phyloP scores from a whole-genome alignment of 2,113 vertebrate genomes.

The Menura novaehollandiae region DNA sequence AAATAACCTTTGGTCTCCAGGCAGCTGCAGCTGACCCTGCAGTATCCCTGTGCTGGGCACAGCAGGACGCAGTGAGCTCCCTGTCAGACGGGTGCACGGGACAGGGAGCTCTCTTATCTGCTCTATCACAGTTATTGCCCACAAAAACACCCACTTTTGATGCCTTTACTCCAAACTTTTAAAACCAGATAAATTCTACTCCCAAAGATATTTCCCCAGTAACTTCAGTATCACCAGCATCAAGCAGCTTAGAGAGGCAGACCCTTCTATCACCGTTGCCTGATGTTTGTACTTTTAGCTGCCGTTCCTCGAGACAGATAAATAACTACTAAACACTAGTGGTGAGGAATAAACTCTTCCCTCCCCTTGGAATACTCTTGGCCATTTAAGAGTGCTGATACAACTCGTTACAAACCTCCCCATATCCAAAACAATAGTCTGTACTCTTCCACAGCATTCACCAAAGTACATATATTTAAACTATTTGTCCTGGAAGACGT shows the following conservation, averaged over 20 bases:
- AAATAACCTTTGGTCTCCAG: background rate
- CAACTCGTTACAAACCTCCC: background rate
- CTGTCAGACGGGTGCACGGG: rapidly evolving
- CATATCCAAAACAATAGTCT: background rate
- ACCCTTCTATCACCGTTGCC: background rate
- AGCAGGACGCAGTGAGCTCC: background rate
- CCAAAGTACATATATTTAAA: background rate
- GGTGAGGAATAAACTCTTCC: background rate
- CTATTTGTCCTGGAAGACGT: background rate
- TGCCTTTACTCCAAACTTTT: background rate
- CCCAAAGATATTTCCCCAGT: background rate
- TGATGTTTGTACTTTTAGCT: background rate
- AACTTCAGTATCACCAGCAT: background rate
- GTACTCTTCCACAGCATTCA: background rate
- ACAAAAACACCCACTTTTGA: background rate
- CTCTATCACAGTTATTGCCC: background rate
- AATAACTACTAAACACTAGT: background rate
- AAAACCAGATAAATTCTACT: background rate
- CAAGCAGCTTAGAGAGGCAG: background rate
- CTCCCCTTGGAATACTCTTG: background rate
- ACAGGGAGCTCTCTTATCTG: background rate
- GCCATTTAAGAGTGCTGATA: background rate
- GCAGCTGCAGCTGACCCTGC: background rate
- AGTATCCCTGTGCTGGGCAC: rapidly evolving
- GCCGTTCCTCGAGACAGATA: background rate